Percentiles rank a stretch among this genome's conserved stretches.
Evolutionary conservation across 2,888 invertebrate species (phyloP).

Genomic region (Lithophane semibrunnea): DNA sequence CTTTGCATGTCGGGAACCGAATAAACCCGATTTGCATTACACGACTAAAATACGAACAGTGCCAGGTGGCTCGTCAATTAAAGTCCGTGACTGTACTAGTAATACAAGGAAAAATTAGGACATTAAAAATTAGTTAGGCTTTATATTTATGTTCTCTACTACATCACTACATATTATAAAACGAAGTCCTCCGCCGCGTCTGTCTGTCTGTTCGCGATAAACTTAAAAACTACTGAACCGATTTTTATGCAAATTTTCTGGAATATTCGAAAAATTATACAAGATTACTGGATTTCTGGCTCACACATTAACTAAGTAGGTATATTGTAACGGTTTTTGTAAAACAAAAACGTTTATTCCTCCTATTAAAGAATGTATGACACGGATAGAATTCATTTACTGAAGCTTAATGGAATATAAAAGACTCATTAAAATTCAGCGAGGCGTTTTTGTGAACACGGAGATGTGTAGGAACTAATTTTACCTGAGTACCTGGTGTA

Average conservation of each 20-base stretch:
- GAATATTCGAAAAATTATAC: not conserved
- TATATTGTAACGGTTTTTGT: not conserved
- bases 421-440: constrained; percentile 5
- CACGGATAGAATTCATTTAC: not conserved
- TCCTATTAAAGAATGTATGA: not conserved
- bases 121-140: too few species aligned
- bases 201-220: too few species aligned
- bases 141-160: too few species aligned
- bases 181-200: too few species aligned
- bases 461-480: not conserved
- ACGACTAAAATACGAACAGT: too few species aligned
- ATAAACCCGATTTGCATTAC: too few species aligned
- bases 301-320: not conserved
- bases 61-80: too few species aligned
- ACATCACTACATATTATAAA: not conserved
- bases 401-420: not conserved
- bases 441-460: not conserved
- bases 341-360: not conserved
- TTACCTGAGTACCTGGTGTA: not conserved
- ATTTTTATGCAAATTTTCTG: not conserved
- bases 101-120: too few species aligned
- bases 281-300: too few species aligned
- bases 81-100: too few species aligned
- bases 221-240: too few species aligned
- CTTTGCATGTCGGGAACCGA: too few species aligned